Base-by-base conservation (phyloP, 2,888 invertebrate genomes). In the Agrotis ipsilon region DNA sequence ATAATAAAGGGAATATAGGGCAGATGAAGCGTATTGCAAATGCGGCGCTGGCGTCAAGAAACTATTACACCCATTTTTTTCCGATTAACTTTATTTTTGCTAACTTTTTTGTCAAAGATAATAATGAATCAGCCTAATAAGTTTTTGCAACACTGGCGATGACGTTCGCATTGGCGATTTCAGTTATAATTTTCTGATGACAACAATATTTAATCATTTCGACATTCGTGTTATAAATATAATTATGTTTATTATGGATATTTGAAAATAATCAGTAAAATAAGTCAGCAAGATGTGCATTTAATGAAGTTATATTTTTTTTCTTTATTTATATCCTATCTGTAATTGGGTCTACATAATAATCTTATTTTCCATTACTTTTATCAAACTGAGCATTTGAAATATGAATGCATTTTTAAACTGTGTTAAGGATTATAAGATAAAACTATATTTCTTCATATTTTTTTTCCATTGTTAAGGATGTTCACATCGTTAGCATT, bases 401-500 rank as follows among this genome's bases (percentile, higher is more conserved):
- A 43, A 39, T 46, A 7, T 21, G 2, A 48, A n/a, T 45, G 21
- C 21, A 0, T 48, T 49, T 70, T 51, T 21, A 45, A 51, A 5
- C 16, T 3, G 3, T 45, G 13, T n/a, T 5, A n/a, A n/a, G 46
- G 19, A 55, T 32, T 65, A 14, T 7, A 18, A 60, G 6, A 32
- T 27, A 18, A 55, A 32, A 45, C 13, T 3, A 27, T 21, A 32
- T 55, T 27, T 65, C 2, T 57, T 45, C 11, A 16, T 18, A n/a
- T 57, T 21, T 51, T 51, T 39, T 21, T 46, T 51, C 27, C 6
- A 46, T 46, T 72, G 48, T 72, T 19, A 69, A 52, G 54, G 54
- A 54, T 64, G 9, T 67, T 75, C 57, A 51, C 72, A 60, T 80
- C 49, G n/a, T 78, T 78, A 78, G 19, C 61, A 61, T 67, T 48